Conservation (phyloP, 2,113 vertebrate genomes). For the Gymnorhina tibicen region DNA sequence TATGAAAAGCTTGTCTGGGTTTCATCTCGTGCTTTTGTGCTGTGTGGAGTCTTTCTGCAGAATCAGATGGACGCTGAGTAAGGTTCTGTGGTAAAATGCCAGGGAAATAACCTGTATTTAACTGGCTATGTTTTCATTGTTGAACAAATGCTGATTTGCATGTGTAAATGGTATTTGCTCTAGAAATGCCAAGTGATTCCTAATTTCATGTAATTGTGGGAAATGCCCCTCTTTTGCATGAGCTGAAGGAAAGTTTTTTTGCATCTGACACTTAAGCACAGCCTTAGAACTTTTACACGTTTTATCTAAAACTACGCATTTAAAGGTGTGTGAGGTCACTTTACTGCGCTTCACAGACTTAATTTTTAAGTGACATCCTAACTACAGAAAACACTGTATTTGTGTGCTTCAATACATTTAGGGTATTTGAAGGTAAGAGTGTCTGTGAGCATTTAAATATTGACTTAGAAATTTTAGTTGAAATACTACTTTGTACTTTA, state of each 20-base stretch:
- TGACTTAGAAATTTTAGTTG: background rate
- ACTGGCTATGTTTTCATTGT: fast-evolving
- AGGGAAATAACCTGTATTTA: background rate
- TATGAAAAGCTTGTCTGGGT: background rate
- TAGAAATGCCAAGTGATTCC: background rate
- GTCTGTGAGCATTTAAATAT: background rate
- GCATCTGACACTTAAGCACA: background rate
- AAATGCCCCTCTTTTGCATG: background rate
- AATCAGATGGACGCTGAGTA: background rate
- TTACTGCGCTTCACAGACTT: background rate
- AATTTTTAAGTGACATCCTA: background rate
- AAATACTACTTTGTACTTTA: background rate
- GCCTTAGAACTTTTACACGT: background rate
- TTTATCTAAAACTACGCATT: background rate
- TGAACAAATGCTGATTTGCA: background rate
- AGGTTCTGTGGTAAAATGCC: background rate
- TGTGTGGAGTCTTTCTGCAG: background rate
- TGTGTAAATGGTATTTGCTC: background rate
- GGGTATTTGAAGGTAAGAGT: background rate
- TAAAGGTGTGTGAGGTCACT: background rate
- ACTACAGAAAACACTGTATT: background rate
- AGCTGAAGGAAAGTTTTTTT: background rate
- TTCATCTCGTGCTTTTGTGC: background rate
- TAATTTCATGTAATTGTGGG: background rate
- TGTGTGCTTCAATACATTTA: background rate